A percentile compares a stretch with the other conserved stretches of the same genome.
Evolutionary conservation across 2,797 vertebrate species (phyloP).

Genomic region (Dermochelys coriacea): DNA sequence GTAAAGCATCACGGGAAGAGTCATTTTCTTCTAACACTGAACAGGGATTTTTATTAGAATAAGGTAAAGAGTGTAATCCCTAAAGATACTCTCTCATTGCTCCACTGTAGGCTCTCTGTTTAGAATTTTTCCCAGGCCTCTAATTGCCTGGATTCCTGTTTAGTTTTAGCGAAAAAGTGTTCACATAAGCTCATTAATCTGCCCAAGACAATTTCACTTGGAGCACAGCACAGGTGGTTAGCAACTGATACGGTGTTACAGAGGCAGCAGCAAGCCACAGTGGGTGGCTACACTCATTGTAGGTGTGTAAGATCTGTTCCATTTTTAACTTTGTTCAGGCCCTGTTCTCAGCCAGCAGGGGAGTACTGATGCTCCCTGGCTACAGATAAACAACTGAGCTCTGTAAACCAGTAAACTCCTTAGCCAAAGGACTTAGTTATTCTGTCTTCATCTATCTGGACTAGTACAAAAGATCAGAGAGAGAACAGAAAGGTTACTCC

Average conservation of each 20-base stretch:
- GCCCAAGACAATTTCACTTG: neutral
- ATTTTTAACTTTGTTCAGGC: no score
- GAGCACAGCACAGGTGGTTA: neutral
- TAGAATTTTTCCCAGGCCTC: neutral
- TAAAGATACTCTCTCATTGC: neutral
- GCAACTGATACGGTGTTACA: neutral
- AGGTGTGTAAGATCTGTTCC: neutral
- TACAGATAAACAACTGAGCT: neutral
- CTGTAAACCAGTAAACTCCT: neutral
- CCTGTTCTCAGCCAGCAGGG: neutral
- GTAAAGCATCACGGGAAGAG: neutral
- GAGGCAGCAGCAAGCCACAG: neutral
- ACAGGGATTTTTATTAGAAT: neutral
- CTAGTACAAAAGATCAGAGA: neutral
- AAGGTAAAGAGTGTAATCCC: neutral
- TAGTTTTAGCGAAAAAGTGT: neutral
- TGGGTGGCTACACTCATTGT: neutral
- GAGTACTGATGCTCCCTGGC: no score
- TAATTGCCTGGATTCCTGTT: neutral
- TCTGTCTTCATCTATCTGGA: neutral
- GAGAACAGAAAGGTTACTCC: neutral
- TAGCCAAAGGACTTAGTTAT: neutral
- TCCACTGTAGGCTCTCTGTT: neutral
- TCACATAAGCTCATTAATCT: neutral
- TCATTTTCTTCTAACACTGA: neutral